A percentile compares a stretch with the other conserved stretches of the same genome.
These are phyloP conservation scores for Panopea generosa DNA, from an alignment of 2,888 invertebrate genomes.

Conservation along the genomic window DNA sequence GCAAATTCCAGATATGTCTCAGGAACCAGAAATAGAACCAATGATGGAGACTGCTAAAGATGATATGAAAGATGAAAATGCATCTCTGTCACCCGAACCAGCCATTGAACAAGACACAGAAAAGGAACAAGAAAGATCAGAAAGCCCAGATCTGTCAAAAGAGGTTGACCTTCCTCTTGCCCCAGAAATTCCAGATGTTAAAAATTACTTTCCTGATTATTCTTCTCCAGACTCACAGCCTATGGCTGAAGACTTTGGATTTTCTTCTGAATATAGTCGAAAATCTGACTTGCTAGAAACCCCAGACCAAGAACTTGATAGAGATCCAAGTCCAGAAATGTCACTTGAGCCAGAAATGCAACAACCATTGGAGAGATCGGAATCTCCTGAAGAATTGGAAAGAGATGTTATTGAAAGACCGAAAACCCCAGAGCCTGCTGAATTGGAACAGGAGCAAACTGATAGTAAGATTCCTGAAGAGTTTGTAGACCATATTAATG, in stretches of 20 bases:
- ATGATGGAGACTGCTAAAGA: no score
- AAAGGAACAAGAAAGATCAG: background rate
- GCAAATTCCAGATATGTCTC: no score
- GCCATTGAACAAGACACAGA: background rate
- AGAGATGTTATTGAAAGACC: slow-evolving; percentile 51
- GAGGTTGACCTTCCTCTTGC: background rate
- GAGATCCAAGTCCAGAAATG: slow-evolving; percentile 9
- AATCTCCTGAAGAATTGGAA: slow-evolving; percentile 16
- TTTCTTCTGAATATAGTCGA: background rate
- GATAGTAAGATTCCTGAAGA: slow-evolving; percentile 6
- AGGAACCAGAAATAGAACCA: no score
- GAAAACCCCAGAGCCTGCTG: slow-evolving; percentile 46
- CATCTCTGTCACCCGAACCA: no score
- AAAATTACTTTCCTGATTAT: no score
- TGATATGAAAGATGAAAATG: no score
- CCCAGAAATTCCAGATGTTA: background rate
- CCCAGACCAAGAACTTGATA: slow-evolving; percentile 19
- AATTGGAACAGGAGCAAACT: slow-evolving; percentile 21
- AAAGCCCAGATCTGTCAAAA: background rate
- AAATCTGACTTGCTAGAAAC: background rate
- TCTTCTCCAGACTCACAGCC: background rate
- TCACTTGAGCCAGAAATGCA: slow-evolving; percentile 24
- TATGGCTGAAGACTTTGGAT: background rate
- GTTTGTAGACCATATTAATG: background rate
- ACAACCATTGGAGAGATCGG: background rate